Conservation (phyloP, 92 coral and sea anemone species). For the Epizoanthus illoricatus region DNA sequence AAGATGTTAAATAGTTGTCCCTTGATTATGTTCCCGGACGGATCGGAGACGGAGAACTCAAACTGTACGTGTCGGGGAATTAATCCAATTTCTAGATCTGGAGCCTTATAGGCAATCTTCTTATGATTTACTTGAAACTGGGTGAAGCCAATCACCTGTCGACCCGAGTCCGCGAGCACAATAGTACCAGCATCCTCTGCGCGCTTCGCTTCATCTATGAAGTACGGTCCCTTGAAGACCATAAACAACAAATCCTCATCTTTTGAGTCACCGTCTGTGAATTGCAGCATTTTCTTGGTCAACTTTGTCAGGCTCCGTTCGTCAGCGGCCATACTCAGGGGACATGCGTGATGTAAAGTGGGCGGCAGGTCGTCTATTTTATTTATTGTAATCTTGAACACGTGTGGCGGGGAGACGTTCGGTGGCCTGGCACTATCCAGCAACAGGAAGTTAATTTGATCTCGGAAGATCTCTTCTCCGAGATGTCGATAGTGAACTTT, state of each 20-base stretch:
- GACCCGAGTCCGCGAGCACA: constrained; percentile 57
- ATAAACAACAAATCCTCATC: constrained; percentile 68
- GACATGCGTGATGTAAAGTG: constrained; percentile 45
- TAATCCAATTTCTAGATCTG: constrained; percentile 72
- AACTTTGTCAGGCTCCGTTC: constrained; percentile 55
- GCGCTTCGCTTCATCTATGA: constrained; percentile 52
- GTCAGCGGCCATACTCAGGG: constrained; percentile 63
- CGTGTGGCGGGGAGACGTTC: constrained; percentile 78
- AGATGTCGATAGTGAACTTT: constrained; percentile 76
- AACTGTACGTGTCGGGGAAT: constrained; percentile 78
- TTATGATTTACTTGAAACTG: constrained; percentile 82
- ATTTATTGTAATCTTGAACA: constrained; percentile 67
- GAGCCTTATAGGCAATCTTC: constrained; percentile 77
- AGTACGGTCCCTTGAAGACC: constrained; percentile 65
- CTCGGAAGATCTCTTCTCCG: constrained; percentile 80
- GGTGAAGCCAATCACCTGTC: constrained; percentile 66
- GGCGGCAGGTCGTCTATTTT: constrained; percentile 78
- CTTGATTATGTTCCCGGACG: constrained; percentile 70
- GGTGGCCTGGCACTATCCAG: constrained; percentile 83
- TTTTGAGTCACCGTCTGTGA: constrained; percentile 82
- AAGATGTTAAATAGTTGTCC: constrained; percentile 61
- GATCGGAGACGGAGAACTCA: constrained; percentile 89
- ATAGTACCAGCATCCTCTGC: constrained; percentile 67
- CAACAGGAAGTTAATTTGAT: constrained; percentile 70
- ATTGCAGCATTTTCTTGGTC: constrained; percentile 58